A percentile compares a stretch with the other conserved stretches of the same genome.
Evolutionary conservation across 2,888 invertebrate species (phyloP).

Genomic region (Gnatocerus cornutus): DNA sequence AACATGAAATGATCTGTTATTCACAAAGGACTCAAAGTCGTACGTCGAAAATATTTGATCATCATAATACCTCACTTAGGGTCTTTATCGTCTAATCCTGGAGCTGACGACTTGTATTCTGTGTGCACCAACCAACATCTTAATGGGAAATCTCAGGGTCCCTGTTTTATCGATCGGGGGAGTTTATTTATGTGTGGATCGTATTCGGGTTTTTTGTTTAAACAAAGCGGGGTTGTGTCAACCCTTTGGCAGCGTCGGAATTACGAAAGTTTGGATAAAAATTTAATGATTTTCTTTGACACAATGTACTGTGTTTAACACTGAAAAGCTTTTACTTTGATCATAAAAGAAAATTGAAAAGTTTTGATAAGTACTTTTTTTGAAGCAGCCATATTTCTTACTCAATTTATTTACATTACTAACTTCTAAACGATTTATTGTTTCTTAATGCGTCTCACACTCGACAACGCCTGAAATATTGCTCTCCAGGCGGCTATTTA

Average conservation of each 20-base stretch:
- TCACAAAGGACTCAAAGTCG: not conserved
- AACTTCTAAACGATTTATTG: conserved; percentile 53
- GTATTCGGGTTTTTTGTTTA: conserved; percentile 7
- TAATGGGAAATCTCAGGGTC: conserved; percentile 43
- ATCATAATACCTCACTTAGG: not conserved
- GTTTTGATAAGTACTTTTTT: conserved; percentile 54
- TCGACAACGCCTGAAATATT: conserved; percentile 20
- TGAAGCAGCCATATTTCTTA: conserved; percentile 51
- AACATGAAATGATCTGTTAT: not conserved
- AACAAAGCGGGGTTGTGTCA: not conserved
- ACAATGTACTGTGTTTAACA: conserved; percentile 60
- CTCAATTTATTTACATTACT: conserved; percentile 52
- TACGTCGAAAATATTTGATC: not conserved
- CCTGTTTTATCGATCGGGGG: conserved; percentile 28
- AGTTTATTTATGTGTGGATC: conserved; percentile 36
- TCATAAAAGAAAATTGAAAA: conserved; percentile 66
- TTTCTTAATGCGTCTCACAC: conserved; percentile 38
- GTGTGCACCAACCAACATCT: conserved; percentile 17
- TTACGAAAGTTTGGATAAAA: conserved; percentile 61
- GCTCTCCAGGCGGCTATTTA: conserved; percentile 16
- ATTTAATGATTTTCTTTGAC: conserved; percentile 64
- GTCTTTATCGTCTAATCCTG: not conserved
- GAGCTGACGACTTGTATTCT: not conserved
- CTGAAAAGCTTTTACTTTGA: conserved; percentile 66
- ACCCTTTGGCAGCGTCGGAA: conserved; percentile 30